A percentile compares a stretch with the other conserved stretches of the same genome.
These are phyloP conservation scores for Congeria kusceri DNA, from an alignment of 2,888 invertebrate genomes.

Conservation along the genomic window DNA sequence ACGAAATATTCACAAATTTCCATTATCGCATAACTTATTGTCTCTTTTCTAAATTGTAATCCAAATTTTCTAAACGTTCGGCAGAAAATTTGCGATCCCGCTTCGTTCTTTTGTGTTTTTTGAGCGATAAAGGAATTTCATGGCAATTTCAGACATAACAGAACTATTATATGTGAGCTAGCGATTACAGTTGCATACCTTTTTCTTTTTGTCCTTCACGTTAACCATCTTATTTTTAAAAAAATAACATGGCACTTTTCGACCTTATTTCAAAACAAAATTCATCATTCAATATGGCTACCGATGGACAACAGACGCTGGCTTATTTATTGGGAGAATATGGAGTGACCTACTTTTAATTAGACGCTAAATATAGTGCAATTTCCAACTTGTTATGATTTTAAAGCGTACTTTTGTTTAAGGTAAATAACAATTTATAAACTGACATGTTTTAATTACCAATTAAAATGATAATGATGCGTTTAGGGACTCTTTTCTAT, in stretches of 20 bases:
- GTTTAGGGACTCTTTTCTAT: not conserved
- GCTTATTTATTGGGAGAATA: constrained; percentile 76
- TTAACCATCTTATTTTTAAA: constrained; percentile 66
- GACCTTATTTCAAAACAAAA: constrained; percentile 60
- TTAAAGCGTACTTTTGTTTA: no score
- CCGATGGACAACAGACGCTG: constrained; percentile 73
- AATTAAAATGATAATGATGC: no score
- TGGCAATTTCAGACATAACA: constrained; percentile 25
- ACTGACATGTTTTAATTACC: no score
- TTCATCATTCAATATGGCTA: constrained; percentile 76
- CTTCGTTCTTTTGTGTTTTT: constrained; percentile 9
- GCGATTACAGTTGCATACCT: constrained; percentile 47
- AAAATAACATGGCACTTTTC: constrained; percentile 40
- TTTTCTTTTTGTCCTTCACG: constrained; percentile 47
- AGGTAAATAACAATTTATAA: no score
- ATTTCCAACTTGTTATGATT: not conserved
- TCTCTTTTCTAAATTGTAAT: no score
- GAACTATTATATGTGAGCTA: constrained; percentile 16
- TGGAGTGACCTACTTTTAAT: constrained; percentile 37
- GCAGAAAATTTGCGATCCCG: constrained; percentile 7
- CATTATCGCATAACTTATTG: no score
- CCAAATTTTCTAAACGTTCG: constrained; percentile 1
- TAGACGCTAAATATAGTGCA: constrained; percentile 15
- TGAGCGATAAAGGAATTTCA: constrained; percentile 27
- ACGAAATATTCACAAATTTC: not conserved